Conservation (phyloP, 1,140 invertebrate species). For the Drosophila oshimai region DNA sequence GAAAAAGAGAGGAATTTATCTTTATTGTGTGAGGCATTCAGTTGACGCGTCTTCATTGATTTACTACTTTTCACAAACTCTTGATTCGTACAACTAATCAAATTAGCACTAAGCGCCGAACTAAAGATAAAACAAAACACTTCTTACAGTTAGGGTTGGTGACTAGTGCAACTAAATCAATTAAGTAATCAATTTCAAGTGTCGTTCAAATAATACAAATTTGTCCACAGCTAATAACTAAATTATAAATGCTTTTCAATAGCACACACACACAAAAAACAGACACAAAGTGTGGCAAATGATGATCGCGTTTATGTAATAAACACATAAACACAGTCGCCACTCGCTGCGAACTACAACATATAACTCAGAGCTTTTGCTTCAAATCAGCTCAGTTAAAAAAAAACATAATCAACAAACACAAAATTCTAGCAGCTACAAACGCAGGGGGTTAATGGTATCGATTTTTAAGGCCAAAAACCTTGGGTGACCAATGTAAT, state of each 20-base stretch:
- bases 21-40: not conserved
- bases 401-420: slow-evolving; percentile 20
- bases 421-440: not conserved
- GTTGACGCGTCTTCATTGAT: not conserved
- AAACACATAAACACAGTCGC: not conserved
- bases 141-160: not conserved
- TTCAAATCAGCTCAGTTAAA: not conserved
- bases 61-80: slow-evolving; percentile 5
- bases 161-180: slow-evolving; percentile 8
- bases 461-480: not conserved
- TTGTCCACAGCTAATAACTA: slow-evolving; percentile 6
- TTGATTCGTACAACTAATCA: not conserved
- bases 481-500: not conserved
- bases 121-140: slow-evolving; percentile 13
- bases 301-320: not conserved
- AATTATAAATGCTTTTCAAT: slow-evolving; percentile 7
- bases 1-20: slow-evolving; percentile 26
- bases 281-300: slow-evolving; percentile 5
- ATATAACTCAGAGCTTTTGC: not conserved
- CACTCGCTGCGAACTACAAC: slow-evolving; percentile 6
- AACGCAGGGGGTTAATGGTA: not conserved
- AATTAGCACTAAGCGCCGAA: slow-evolving; percentile 5
- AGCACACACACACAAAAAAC: not conserved
- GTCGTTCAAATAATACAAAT: not conserved
- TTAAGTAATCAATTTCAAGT: not conserved